These are phyloP conservation scores for Drosophila fungiperda DNA, from an alignment of 2,888 invertebrate genomes.

Conservation along the genomic window DNA sequence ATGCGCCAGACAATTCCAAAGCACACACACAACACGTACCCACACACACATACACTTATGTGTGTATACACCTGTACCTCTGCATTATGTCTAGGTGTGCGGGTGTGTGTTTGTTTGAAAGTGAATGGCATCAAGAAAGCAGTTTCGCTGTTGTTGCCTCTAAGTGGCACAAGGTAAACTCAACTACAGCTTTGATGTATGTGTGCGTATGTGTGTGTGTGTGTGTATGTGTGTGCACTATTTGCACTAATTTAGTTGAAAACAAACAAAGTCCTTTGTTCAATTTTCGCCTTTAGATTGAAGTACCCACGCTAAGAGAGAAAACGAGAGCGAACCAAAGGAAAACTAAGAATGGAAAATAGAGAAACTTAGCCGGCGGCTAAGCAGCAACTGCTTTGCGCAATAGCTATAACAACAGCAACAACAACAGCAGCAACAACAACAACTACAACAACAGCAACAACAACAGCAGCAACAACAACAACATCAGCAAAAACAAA, in stretches of 20 bases:
- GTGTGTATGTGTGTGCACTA: constrained; percentile 61
- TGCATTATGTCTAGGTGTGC: constrained; percentile 22
- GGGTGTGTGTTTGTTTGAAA: constrained; percentile 36
- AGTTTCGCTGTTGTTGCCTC: constrained; percentile 55
- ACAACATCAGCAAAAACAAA: constrained; percentile 20
- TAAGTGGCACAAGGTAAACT: constrained; percentile 80
- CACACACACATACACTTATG: constrained; percentile 5
- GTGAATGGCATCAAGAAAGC: constrained; percentile 66
- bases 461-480: constrained; percentile 22
- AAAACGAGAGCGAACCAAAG: neutral
- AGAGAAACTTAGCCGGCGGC: constrained; percentile 63
- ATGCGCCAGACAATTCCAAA: constrained; percentile 73
- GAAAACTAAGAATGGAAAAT: constrained; percentile 26
- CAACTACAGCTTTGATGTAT: constrained; percentile 44
- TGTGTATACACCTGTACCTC: constrained; percentile 3
- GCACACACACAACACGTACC: constrained; percentile 16
- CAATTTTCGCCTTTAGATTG: constrained; percentile 76
- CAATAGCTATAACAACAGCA: constrained; percentile 15
- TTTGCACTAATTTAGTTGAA: constrained; percentile 82
- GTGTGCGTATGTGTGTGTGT: constrained; percentile 17
- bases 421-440: constrained; percentile 8
- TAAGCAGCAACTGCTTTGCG: constrained; percentile 53
- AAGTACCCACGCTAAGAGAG: constrained; percentile 39
- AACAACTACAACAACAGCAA: constrained; percentile 20
- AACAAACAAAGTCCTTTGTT: constrained; percentile 81